phyloP scores from a whole-genome alignment of 2,888 invertebrate genomes.

The Dryocosmus kuriphilus region DNA sequence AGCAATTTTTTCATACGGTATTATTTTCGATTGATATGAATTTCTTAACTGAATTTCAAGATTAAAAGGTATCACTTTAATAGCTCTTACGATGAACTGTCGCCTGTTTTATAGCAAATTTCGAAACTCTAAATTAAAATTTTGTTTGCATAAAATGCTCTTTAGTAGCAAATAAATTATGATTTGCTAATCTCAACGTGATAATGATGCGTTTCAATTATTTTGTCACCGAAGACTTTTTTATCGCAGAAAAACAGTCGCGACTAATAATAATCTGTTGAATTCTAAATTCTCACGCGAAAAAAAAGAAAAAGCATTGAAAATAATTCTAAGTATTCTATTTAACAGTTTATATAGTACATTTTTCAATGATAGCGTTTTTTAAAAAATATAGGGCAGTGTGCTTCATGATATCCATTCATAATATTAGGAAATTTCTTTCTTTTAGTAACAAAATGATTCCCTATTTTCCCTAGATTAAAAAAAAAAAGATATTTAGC shows the following conservation, averaged over 20 bases:
- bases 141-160: background rate
- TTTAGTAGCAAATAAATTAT: background rate
- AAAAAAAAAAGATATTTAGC: too few relatives aligned
- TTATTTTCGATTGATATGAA: too few relatives aligned
- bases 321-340: too few relatives aligned
- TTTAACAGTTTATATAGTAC: too few relatives aligned
- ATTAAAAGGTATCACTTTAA: background rate
- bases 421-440: too few relatives aligned
- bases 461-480: too few relatives aligned
- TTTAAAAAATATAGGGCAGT: too few relatives aligned
- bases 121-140: background rate
- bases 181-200: background rate
- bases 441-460: too few relatives aligned
- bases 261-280: constrained; percentile 4
- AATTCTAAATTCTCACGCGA: background rate
- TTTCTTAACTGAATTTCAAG: background rate
- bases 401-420: too few relatives aligned
- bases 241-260: background rate
- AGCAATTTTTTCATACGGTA: too few relatives aligned
- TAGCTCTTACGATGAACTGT: background rate
- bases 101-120: constrained; percentile 5
- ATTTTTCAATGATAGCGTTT: too few relatives aligned
- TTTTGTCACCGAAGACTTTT: background rate
- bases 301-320: too few relatives aligned
- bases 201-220: background rate